Conservation (phyloP, 2,797 vertebrate genomes). For the Austrolebias charrua region DNA sequence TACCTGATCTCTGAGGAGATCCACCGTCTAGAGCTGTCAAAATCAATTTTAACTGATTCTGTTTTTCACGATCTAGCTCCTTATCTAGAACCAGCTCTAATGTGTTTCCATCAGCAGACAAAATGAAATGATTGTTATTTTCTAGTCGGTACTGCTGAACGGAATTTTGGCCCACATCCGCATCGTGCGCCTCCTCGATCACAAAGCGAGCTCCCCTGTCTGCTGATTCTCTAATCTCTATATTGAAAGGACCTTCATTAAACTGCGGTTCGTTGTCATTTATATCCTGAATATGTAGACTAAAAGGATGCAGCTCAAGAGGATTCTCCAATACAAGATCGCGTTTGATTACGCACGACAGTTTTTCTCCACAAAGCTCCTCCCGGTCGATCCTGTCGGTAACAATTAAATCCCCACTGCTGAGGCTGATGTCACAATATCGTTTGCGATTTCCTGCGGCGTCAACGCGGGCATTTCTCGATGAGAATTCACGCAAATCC, state of each 20-base stretch:
- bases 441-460: conserved; percentile 1
- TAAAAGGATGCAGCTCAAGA: conserved; percentile 55
- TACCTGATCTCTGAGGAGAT: conserved; percentile 48
- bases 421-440: conserved; percentile 35
- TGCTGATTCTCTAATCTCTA: conserved; percentile 58
- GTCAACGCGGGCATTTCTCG: conserved; percentile 51
- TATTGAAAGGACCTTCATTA: not conserved
- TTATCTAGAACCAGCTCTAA: conserved; percentile 33
- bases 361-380: conserved; percentile 66
- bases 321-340: conserved; percentile 64
- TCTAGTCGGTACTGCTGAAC: conserved; percentile 57
- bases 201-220: conserved; percentile 46
- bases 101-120: conserved; percentile 28
- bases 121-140: conserved; percentile 55
- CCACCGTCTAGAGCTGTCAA: conserved; percentile 35
- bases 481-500: conserved; percentile 20
- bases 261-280: conserved; percentile 77
- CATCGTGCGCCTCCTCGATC: conserved; percentile 64
- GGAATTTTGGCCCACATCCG: conserved; percentile 65
- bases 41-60: conserved; percentile 16
- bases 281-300: conserved; percentile 72
- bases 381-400: conserved; percentile 58
- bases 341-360: conserved; percentile 56
- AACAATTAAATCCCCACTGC: conserved; percentile 40
- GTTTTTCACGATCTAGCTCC: conserved; percentile 15